Evolutionary conservation across 2,888 invertebrate species (phyloP), one percentile per base, ranked within the genome.

Genomic region (Hypomecis punctinalis): DNA sequence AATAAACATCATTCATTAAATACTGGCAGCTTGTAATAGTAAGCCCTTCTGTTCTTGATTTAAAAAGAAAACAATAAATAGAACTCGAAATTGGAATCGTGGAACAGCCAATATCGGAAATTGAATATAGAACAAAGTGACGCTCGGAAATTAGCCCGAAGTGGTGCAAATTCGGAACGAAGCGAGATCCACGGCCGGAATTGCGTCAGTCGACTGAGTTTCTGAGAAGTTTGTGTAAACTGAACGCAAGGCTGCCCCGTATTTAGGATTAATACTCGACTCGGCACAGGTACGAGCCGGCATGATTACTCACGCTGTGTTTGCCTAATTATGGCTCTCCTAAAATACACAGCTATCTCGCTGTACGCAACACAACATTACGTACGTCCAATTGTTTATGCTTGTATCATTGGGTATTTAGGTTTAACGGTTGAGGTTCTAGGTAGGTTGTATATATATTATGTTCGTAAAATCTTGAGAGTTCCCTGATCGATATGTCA

Each of bases 41-140:
- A 70, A 65, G 66, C 60, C 65, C 71, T 68, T 70, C 61, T 63
- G 71, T 62, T 56, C 72, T 75, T 81, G 74, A 80, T 81, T 79
- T 75, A 77, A 76, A 65, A 78, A 76, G 73, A 70, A 72, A 78
- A 75, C 75, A 78, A 77, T 78, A 74, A 76, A 73, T 74, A 73
- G 71, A 77, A 81, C 79, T 78, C 77, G 71, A 81, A 83, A 84
- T 85, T 83, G 80, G 80, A 81, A 79, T 67, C 76, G 77, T 74
- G 77, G 80, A 81, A 84, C 78, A 79, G 79, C 78, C 85, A 81
- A 86, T 86, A 88, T 85, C 91, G 92, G 92, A 93, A 91, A 93
- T 93, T 91, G 89, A 92, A 91, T 92, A 90, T 90, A 91, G 90
- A 91, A 91, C 88, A 89, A 91, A 91, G 90, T 90, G 91, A 84